Conservation (phyloP, 2,113 vertebrate genomes). For the Oncorhynchus keta region DNA sequence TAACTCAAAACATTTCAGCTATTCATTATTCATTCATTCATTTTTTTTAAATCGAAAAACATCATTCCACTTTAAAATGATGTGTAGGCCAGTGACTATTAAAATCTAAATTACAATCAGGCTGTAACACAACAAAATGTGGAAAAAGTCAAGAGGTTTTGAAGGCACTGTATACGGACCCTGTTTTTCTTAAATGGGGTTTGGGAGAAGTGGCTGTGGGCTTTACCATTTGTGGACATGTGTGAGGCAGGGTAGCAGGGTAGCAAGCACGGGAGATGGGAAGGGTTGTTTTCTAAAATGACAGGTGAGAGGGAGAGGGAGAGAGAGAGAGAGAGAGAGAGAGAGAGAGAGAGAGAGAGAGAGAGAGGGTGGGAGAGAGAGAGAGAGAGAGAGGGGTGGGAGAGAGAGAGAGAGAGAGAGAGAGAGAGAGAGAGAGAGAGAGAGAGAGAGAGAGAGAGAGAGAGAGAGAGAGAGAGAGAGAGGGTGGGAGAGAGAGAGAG, state of each 20-base stretch:
- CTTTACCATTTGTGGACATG: slow-evolving; percentile 74
- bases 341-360: slow-evolving; percentile 6
- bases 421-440: slow-evolving; percentile 44
- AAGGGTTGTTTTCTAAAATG: slow-evolving; percentile 75
- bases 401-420: slow-evolving; percentile 41
- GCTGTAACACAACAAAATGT: no score
- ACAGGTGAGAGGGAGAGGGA: slow-evolving; percentile 59
- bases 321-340: slow-evolving; percentile 48
- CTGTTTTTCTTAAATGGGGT: slow-evolving; percentile 67
- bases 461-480: slow-evolving; percentile 51
- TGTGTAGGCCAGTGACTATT: no score
- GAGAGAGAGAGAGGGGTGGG: neutral
- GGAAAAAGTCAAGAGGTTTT: no score
- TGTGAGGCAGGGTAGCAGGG: slow-evolving; percentile 13
- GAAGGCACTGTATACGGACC: slow-evolving; percentile 62
- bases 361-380: slow-evolving; percentile 51
- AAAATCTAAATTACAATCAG: no score
- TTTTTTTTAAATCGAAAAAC: no score
- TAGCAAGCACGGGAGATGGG: slow-evolving; percentile 61
- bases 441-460: neutral
- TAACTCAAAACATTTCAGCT: no score
- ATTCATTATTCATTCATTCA: no score
- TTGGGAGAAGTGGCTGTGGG: slow-evolving; percentile 34
- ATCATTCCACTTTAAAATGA: no score
- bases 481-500: slow-evolving; percentile 13